Percentiles rank a stretch among this genome's conserved stretches.
These are phyloP conservation scores for Sturnira hondurensis DNA, from an alignment of 2,113 vertebrate genomes.

Conservation along the genomic window DNA sequence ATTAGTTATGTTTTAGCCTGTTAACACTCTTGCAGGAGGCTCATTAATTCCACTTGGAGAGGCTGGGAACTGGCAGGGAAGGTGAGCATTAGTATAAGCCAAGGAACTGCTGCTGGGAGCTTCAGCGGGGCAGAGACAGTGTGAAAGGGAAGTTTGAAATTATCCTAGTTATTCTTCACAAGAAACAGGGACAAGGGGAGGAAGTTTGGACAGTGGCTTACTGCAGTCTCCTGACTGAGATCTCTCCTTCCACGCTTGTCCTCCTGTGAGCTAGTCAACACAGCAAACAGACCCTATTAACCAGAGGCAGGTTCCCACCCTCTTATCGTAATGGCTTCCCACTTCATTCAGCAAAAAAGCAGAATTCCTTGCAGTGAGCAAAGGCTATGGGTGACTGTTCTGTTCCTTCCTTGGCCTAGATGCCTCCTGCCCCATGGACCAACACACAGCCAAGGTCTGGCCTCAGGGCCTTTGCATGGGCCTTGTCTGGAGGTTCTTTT, in stretches of 20 bases:
- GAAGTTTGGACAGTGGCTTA: neutral
- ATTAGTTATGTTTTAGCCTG: neutral
- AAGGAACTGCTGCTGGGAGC: neutral
- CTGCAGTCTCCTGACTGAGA: neutral
- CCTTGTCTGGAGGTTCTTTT: neutral
- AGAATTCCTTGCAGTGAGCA: neutral
- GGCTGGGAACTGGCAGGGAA: neutral
- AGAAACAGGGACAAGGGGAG: neutral
- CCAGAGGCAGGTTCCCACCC: neutral
- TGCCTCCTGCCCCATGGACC: fast-evolving
- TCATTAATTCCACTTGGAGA: neutral
- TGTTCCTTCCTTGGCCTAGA: fast-evolving
- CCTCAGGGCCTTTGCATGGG: neutral
- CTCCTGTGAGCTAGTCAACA: neutral
- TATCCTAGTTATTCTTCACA: neutral
- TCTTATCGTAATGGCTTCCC: neutral
- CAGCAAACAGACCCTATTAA: neutral
- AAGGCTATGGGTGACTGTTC: neutral
- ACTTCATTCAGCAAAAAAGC: neutral
- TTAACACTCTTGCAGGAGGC: neutral
- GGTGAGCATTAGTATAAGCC: fast-evolving
- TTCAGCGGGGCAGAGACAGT: neutral
- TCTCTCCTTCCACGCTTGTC: neutral
- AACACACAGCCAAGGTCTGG: neutral
- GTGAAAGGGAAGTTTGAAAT: neutral